phyloP scores from a whole-genome alignment of 1,140 invertebrate species.

The Trachymyrmex cornetzi region DNA sequence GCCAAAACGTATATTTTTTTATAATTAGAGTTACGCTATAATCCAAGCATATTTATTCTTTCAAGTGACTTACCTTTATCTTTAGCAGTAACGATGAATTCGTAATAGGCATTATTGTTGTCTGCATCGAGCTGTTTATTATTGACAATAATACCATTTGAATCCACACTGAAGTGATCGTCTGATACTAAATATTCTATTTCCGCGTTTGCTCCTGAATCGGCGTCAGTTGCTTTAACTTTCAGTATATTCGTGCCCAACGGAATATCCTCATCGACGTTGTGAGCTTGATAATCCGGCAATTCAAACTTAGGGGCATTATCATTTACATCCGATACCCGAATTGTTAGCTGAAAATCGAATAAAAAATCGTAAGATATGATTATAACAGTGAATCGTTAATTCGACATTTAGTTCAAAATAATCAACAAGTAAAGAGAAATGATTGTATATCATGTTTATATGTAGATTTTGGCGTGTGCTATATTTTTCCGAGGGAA shows the following conservation, averaged over 20 bases:
- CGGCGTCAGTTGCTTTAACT: slow-evolving; percentile 97
- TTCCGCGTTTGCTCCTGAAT: slow-evolving; percentile 97
- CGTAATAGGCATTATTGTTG: slow-evolving; percentile 98
- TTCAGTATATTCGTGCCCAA: slow-evolving; percentile 96
- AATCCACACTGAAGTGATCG: slow-evolving; percentile 97
- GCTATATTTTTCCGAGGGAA: background rate
- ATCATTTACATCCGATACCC: slow-evolving; percentile 98
- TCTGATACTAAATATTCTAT: slow-evolving; percentile 97
- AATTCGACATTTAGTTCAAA: background rate
- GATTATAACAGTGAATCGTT: background rate
- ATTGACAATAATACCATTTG: slow-evolving; percentile 96
- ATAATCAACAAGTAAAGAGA: slow-evolving; percentile 19
- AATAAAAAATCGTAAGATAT: background rate
- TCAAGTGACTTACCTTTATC: slow-evolving; percentile 90
- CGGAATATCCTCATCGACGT: slow-evolving; percentile 97
- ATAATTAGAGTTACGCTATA: background rate
- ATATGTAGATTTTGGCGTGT: background rate
- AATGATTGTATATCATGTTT: background rate
- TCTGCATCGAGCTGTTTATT: slow-evolving; percentile 97
- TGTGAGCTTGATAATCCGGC: slow-evolving; percentile 98
- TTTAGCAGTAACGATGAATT: slow-evolving; percentile 96
- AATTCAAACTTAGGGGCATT: slow-evolving; percentile 98
- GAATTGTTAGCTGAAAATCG: slow-evolving; percentile 91
- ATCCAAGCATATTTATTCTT: background rate
- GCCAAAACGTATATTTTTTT: background rate